Conservation (phyloP, 30 jellyfish, hydroid and myxozoan species). For the Calvadosia cruxmelitensis region DNA sequence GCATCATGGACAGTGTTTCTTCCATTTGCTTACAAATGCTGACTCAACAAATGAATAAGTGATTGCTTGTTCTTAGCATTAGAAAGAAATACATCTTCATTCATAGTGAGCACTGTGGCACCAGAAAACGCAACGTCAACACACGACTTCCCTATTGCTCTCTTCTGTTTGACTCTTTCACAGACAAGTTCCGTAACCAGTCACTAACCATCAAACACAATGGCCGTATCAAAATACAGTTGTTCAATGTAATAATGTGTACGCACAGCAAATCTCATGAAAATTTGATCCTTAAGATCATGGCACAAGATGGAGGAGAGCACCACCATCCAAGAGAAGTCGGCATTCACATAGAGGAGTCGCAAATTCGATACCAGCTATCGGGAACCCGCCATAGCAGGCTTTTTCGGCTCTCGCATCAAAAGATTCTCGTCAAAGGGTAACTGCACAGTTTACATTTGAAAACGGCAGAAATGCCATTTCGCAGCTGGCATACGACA, state of each 20-base stretch:
- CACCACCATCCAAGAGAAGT: constrained; percentile 11
- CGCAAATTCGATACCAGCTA: too few relatives aligned
- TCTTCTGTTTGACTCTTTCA: constrained; percentile 12
- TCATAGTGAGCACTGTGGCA: constrained; percentile 12
- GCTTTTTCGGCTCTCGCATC: constrained; percentile 3
- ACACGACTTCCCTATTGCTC: constrained; percentile 13
- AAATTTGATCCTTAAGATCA: background rate
- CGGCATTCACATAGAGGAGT: background rate
- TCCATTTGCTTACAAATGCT: constrained; percentile 13
- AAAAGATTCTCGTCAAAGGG: background rate
- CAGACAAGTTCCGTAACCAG: background rate
- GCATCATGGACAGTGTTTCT: constrained; percentile 11
- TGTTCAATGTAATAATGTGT: background rate
- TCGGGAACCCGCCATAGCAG: constrained; percentile 10
- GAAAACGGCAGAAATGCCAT: constrained; percentile 1
- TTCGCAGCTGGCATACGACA: background rate
- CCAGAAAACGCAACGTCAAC: constrained; percentile 12
- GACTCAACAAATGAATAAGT: constrained; percentile 17
- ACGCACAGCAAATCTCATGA: background rate
- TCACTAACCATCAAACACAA: constrained; percentile 14
- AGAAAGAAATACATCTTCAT: constrained; percentile 17
- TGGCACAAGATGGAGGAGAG: constrained; percentile 1
- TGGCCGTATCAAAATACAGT: background rate
- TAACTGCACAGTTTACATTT: constrained; percentile 4
- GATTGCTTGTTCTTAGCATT: constrained; percentile 22